Evolutionary conservation across 2,888 invertebrate species (phyloP).

Genomic region (Melanophora roralis): DNA sequence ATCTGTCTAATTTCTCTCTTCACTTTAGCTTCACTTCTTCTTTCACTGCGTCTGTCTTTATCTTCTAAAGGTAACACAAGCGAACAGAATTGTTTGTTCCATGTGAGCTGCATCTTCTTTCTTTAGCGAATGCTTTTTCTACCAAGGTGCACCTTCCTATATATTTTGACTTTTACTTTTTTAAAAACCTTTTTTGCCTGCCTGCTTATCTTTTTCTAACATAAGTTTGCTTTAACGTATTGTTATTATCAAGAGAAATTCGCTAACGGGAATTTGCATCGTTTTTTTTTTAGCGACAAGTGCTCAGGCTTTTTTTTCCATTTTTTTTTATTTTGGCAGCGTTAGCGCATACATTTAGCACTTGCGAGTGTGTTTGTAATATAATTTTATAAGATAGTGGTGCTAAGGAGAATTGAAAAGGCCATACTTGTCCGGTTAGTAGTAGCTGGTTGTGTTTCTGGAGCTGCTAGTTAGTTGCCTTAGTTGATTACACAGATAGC

Average conservation of each 20-base stretch:
- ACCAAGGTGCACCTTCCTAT: too few relatives aligned
- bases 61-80: too few relatives aligned
- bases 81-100: too few relatives aligned
- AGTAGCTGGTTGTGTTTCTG: slow-evolving; percentile 20
- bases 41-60: too few relatives aligned
- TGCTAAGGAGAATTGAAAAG: background rate
- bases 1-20: too few relatives aligned
- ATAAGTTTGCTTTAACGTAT: background rate
- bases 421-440: slow-evolving; percentile 21
- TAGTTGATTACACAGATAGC: slow-evolving; percentile 26
- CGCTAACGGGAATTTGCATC: slow-evolving; percentile 63
- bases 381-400: background rate
- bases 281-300: slow-evolving; percentile 63
- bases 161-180: too few relatives aligned
- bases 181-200: too few relatives aligned
- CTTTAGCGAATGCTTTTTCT: too few relatives aligned
- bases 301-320: slow-evolving; percentile 34
- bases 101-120: too few relatives aligned
- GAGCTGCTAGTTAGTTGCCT: slow-evolving; percentile 39
- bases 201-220: too few relatives aligned
- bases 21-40: too few relatives aligned
- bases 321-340: background rate
- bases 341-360: background rate
- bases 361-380: background rate
- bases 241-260: slow-evolving; percentile 44